Evolutionary conservation across 1,140 invertebrate genomes (phyloP), one percentile per base, ranked within the genome.

Genomic region (Macrosteles quadrilineatus): DNA sequence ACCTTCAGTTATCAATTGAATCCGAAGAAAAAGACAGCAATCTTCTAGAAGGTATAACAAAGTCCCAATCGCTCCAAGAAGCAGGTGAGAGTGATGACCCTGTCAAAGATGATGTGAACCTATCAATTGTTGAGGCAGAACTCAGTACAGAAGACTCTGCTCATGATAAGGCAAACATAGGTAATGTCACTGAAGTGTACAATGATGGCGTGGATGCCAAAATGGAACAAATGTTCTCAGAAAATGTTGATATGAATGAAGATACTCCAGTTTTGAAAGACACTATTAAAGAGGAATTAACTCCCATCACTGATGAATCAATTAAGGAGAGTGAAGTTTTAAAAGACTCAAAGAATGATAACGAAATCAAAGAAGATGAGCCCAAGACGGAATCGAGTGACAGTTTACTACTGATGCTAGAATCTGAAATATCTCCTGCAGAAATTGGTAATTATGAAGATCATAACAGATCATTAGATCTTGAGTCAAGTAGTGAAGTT

Each of bases 191-290:
- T 11, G 6, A 50, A 50, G 47, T 50, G 6, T 50, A 59, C 55
- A 30, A 59, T 59, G 55, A 59, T 59, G 27, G 23, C 21, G 55
- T 59, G 4, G 55, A 59, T 59, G 55, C 55, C 2, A 59, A 14
- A 11, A 59, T 59, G 55, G 55, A 25, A 59, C 9, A 59, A 59
- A 59, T 59, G 6, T 59, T 59, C 23, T 59, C 55, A 59, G 27
- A 29, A 27, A 30, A 25, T 59, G 21, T 30, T 11, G 47, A 53
- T 6, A 53, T 6, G 11, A 19, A 19, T 6, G 47, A 53, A 14
- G 47, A 53, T 11, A 21, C 21, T 53, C 4, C 19, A 17, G 11
- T 19, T 19, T 19, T 21, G 4, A 19, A 53, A 17, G 47, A 40
- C 6, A 40, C 6, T 40, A 40, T 9, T 40, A 40, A 40, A 40